Evolutionary conservation across 53 echinoderm and acorn worm species (phyloP), one percentile per base, ranked within the genome.

Genomic region (Arbacia lixula): DNA sequence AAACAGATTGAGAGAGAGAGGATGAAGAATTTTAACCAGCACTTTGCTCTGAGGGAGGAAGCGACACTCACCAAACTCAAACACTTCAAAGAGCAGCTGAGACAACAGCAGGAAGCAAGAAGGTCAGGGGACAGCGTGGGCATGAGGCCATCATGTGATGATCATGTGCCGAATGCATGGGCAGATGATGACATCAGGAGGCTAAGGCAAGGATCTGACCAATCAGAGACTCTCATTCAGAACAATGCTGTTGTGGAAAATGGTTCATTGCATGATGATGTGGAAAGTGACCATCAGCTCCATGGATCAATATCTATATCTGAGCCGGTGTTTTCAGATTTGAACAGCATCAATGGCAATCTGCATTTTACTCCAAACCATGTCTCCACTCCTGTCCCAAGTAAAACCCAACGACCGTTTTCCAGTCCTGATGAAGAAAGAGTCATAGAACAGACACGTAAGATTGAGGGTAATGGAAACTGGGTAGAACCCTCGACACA

Each of bases 71-170:
- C 65, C 21, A 87, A 87, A 46, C 87, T 87, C 5, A 36, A 36
- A 14, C 79, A 87, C 22, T 87, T 87, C 40, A 78, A 80, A 42
- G 68, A 80, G 29, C 78, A 80, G 26, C 80, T 87, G 53, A 52
- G 53, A 20, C 46, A 54, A 54, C 53, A 78, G 33, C 64, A 87
- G 32, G 68, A 87, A 87, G 28, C 5, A 8, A 46, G 14, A 14
- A 46, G 46, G 46, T 10, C 8, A 8, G 14, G n/a, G n/a, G n/a
- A n/a, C n/a, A n/a, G n/a, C n/a, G 8, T 27, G 71, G 42, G 30
- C 60, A 78, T 27, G 79, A 60, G 39, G 16, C 21, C 11, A 39
- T 36, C 56, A 68, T 34, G 56, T 6, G 40, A 26, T 40, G 58
- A 58, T 78, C 60, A 60, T 60, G 42, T 78, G 79, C 24, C 14